Conservation (phyloP, 2,797 vertebrate genomes). For the Alca torda region DNA sequence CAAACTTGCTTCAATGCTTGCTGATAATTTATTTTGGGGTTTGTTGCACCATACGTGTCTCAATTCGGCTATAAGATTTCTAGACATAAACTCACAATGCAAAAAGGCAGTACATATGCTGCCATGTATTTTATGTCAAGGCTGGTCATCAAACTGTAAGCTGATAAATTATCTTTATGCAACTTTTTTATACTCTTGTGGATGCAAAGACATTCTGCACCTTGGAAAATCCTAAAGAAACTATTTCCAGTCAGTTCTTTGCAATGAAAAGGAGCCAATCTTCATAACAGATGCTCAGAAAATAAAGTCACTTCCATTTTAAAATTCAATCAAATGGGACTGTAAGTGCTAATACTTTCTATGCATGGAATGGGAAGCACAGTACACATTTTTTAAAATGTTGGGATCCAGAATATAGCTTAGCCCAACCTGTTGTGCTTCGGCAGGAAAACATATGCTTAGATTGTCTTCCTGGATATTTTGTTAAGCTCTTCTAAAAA, state of each 20-base stretch:
- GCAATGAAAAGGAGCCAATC: background rate
- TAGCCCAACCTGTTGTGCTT: background rate
- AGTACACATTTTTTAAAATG: background rate
- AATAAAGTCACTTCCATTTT: background rate
- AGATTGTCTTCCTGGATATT: background rate
- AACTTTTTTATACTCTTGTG: background rate
- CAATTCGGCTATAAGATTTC: background rate
- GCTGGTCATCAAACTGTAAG: background rate
- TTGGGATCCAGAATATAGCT: background rate
- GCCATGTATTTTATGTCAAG: background rate
- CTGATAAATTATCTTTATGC: background rate
- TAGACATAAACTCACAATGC: background rate
- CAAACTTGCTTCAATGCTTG: background rate
- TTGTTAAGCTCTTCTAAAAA: background rate
- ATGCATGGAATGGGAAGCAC: background rate
- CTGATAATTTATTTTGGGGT: background rate
- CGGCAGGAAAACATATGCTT: background rate
- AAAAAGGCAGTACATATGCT: background rate
- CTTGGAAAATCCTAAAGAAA: background rate
- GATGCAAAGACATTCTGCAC: background rate
- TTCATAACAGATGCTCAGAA: background rate
- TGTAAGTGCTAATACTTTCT: background rate
- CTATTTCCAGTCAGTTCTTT: background rate
- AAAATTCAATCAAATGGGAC: background rate
- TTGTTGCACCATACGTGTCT: background rate